Percentiles rank a stretch among this genome's conserved stretches.
These are phyloP conservation scores for Chromobotia macracanthus DNA, from an alignment of 2,797 vertebrate species.

Conservation along the genomic window DNA sequence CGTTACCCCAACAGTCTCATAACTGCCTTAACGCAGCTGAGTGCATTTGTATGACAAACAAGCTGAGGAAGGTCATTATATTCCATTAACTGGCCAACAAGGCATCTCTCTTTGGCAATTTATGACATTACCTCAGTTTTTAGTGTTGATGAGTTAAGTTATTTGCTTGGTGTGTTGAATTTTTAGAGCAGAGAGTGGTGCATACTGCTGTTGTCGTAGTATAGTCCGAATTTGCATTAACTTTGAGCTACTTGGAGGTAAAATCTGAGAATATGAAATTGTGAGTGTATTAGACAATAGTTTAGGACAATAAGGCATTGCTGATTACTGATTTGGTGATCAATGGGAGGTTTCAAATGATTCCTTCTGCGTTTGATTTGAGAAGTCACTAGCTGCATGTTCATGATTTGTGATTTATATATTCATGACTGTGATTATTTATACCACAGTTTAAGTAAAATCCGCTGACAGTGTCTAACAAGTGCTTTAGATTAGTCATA, in stretches of 20 bases:
- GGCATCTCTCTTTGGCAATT: slow-evolving; percentile 46
- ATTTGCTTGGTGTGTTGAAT: slow-evolving; percentile 40
- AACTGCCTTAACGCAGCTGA: slow-evolving; percentile 38
- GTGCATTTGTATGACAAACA: slow-evolving; percentile 52
- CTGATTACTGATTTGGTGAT: not conserved
- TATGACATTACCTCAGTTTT: slow-evolving; percentile 51
- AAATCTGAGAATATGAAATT: not conserved
- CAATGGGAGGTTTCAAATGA: too few relatives aligned
- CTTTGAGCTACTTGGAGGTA: not conserved
- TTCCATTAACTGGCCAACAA: slow-evolving; percentile 51
- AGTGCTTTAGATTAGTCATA: slow-evolving; percentile 29
- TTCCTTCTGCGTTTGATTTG: not conserved
- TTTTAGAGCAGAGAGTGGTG: slow-evolving; percentile 35
- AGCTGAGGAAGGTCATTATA: slow-evolving; percentile 46
- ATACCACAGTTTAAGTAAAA: slow-evolving; percentile 19
- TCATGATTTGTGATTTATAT: not conserved
- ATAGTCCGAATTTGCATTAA: not conserved
- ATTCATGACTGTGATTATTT: slow-evolving; percentile 16
- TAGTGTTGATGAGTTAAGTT: slow-evolving; percentile 46
- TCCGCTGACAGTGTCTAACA: not conserved
- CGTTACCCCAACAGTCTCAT: slow-evolving; percentile 28
- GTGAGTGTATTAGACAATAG: not conserved
- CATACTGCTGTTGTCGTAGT: slow-evolving; percentile 7
- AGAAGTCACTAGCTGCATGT: not conserved
- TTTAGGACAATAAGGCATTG: not conserved